These are phyloP conservation scores for Trachelus troglodyta DNA, from an alignment of 2,888 invertebrate species.

Conservation along the genomic window DNA sequence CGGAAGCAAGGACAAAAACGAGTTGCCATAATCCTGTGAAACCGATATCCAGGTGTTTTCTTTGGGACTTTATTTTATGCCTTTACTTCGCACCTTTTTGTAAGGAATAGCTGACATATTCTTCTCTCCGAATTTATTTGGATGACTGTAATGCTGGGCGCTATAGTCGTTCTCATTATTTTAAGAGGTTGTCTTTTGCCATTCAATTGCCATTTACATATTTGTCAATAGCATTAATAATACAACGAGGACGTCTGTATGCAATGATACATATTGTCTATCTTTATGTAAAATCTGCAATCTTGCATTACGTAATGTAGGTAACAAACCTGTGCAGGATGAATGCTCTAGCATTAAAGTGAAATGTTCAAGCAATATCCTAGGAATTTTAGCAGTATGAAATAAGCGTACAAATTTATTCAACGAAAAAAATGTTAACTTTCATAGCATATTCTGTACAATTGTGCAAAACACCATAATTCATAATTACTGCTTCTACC, in stretches of 20 bases:
- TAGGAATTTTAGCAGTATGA: too few species aligned
- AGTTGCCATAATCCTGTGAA: background rate
- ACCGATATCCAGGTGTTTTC: background rate
- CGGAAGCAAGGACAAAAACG: constrained; percentile 19
- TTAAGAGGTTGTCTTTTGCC: background rate
- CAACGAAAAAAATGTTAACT: too few species aligned
- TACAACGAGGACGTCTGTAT: background rate
- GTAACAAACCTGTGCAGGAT: background rate
- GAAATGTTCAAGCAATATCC: too few species aligned
- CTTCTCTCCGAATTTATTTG: background rate
- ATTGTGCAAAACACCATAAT: too few species aligned
- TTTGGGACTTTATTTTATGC: background rate
- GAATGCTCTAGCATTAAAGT: too few species aligned
- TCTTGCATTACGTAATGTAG: background rate
- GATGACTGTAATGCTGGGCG: background rate
- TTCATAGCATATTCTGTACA: too few species aligned
- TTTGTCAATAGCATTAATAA: background rate
- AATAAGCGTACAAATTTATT: too few species aligned
- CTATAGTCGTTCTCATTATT: too few species aligned
- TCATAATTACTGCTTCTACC: too few species aligned
- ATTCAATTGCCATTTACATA: background rate
- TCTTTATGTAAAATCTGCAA: background rate
- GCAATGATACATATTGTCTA: background rate
- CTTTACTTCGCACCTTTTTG: background rate
- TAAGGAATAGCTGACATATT: background rate